These are phyloP conservation scores for Empidonax alnorum DNA, from an alignment of 2,113 vertebrate species.

Conservation along the genomic window DNA sequence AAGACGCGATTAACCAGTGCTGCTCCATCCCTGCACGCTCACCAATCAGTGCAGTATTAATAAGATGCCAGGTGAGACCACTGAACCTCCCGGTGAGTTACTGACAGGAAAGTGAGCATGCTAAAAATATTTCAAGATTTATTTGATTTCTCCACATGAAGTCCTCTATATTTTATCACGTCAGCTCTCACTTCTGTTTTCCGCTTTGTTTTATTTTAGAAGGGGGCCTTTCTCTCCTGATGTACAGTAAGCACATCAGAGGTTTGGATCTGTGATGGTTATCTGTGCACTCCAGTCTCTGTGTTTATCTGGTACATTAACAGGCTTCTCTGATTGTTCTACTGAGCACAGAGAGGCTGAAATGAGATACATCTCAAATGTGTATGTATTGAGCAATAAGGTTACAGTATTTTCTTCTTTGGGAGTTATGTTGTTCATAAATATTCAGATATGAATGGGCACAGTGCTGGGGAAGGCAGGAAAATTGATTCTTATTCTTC, in stretches of 20 bases:
- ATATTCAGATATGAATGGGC: not conserved
- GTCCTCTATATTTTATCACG: constrained; percentile 23
- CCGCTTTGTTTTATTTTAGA: constrained; percentile 1
- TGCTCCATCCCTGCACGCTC: not conserved
- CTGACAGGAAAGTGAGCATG: constrained; percentile 7
- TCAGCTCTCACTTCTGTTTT: not conserved
- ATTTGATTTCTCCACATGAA: constrained; percentile 42
- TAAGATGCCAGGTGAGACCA: constrained; percentile 1
- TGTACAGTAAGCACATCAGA: not conserved
- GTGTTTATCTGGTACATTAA: not conserved
- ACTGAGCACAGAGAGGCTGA: not conserved
- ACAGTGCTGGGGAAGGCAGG: not conserved
- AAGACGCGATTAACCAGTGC: not conserved
- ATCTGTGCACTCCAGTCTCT: not conserved
- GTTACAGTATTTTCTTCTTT: not conserved
- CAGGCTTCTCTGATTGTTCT: not conserved
- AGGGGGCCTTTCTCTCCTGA: not conserved
- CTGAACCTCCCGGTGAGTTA: constrained; percentile 19
- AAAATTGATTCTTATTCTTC: not conserved
- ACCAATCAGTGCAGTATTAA: constrained; percentile 33
- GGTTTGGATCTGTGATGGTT: not conserved
- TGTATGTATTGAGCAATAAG: not conserved
- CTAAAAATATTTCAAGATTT: constrained; percentile 63
- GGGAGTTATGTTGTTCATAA: not conserved
- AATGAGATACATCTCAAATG: not conserved